Percentiles rank a stretch among this genome's conserved stretches.
phyloP scores from a whole-genome alignment of 2,888 invertebrate genomes.

The Brassicogethes aeneus region DNA sequence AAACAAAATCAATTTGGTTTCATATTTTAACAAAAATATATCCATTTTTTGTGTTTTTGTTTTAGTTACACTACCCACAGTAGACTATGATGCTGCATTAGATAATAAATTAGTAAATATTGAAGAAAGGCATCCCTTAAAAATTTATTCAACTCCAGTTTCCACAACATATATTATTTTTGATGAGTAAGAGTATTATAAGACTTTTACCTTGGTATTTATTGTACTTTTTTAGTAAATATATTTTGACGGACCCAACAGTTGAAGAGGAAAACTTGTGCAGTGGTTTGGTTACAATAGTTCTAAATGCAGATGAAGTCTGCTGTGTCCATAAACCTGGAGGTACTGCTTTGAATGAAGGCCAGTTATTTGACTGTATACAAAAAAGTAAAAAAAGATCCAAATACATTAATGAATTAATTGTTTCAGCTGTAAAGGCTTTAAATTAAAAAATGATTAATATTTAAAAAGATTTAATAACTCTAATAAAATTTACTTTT shows the following conservation, averaged over 20 bases:
- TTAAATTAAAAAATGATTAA: background rate
- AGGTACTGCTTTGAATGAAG: constrained; percentile 52
- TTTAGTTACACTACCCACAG: constrained; percentile 60
- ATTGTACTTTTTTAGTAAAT: constrained; percentile 45
- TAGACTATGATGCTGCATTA: constrained; percentile 59
- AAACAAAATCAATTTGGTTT: no score
- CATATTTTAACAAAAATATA: no score
- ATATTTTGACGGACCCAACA: constrained; percentile 68
- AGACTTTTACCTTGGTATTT: constrained; percentile 3
- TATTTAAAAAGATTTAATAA: background rate
- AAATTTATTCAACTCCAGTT: constrained; percentile 53
- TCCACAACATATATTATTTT: constrained; percentile 69
- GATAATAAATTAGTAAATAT: constrained; percentile 56
- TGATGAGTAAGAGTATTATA: constrained; percentile 56
- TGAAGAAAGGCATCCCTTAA: constrained; percentile 45
- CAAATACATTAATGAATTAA: constrained; percentile 42
- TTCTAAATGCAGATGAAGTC: constrained; percentile 48
- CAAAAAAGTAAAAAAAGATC: constrained; percentile 52
- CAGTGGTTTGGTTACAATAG: constrained; percentile 59
- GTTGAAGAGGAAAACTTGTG: constrained; percentile 73
- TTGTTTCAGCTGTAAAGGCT: constrained; percentile 30
- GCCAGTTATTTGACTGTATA: constrained; percentile 51
- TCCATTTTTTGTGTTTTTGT: constrained; percentile 26
- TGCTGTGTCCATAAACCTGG: constrained; percentile 70
- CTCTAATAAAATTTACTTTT: background rate